phyloP scores from a whole-genome alignment of 2,888 invertebrate genomes.

The Andrena trimmerana region DNA sequence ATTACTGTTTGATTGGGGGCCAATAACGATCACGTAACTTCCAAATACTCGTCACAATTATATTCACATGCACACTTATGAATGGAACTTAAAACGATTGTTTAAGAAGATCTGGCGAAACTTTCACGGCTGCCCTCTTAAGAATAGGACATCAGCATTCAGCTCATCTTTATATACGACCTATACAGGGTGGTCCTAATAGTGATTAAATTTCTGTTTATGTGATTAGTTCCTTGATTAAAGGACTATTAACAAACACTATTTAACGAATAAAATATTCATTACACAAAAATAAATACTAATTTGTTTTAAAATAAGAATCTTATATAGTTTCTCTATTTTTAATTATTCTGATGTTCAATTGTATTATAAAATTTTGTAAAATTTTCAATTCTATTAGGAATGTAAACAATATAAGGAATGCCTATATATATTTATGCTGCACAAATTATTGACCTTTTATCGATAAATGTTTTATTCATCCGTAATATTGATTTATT shows the following conservation, averaged over 20 bases:
- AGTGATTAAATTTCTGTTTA: background rate
- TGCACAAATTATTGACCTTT: no score
- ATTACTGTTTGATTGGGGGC: background rate
- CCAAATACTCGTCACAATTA: background rate
- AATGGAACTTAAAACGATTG: background rate
- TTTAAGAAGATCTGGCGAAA: conserved; percentile 18
- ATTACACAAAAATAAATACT: no score
- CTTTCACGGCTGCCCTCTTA: conserved; percentile 34
- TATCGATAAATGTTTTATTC: no score
- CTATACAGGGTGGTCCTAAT: conserved; percentile 43
- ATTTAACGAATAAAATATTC: background rate
- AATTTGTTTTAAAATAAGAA: no score
- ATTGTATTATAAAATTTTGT: no score
- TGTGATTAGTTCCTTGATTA: conserved; percentile 27
- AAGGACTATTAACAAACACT: conserved; percentile 30
- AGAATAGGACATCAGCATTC: conserved; percentile 54
- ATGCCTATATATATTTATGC: no score
- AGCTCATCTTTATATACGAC: conserved; percentile 56
- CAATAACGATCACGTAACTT: background rate
- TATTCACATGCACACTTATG: background rate
- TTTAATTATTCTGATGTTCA: no score
- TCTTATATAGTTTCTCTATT: no score
- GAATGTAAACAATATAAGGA: no score
- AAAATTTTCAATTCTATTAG: no score
- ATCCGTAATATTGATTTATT: no score